Evolutionary conservation across 2,113 vertebrate genomes (phyloP).

Genomic region (Myrmecophaga tridactyla): DNA sequence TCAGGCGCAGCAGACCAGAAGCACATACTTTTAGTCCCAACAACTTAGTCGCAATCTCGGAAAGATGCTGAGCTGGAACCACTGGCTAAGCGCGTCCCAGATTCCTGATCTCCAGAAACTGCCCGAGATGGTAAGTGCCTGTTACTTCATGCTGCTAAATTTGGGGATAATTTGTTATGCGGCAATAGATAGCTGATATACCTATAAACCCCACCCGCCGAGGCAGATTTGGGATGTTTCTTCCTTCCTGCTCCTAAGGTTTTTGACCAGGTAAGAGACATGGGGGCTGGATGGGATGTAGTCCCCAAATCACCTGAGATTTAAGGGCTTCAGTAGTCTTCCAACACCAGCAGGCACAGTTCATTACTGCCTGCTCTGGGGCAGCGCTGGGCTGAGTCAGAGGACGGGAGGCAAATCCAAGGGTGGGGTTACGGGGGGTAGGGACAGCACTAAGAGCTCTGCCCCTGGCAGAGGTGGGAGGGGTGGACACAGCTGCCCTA

Average conservation of each 20-base stretch:
- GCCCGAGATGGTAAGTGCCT: too few species aligned
- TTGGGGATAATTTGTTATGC: accelerated
- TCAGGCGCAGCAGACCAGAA: not conserved
- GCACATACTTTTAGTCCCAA: too few species aligned
- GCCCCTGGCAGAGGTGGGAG: not conserved
- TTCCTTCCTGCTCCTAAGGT: not conserved
- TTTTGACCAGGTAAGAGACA: too few species aligned
- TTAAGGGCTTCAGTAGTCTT: not conserved
- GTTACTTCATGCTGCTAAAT: not conserved
- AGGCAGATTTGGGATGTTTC: too few species aligned
- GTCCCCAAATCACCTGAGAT: not conserved
- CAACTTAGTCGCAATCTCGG: not conserved
- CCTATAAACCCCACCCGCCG: not conserved
- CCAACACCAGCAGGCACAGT: accelerated
- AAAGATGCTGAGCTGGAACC: accelerated
- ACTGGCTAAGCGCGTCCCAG: too few species aligned
- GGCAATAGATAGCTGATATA: not conserved
- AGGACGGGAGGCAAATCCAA: too few species aligned
- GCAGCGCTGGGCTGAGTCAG: not conserved
- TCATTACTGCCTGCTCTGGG: not conserved
- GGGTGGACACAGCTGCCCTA: too few species aligned
- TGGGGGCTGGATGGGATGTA: too few species aligned
- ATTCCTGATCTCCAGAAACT: not conserved
- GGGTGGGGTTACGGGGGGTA: not conserved
- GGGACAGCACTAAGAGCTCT: not conserved